Evolutionary conservation across 1,140 invertebrate genomes (phyloP), one percentile per base, ranked within the genome.

Genomic region (Drosophila asahinai): DNA sequence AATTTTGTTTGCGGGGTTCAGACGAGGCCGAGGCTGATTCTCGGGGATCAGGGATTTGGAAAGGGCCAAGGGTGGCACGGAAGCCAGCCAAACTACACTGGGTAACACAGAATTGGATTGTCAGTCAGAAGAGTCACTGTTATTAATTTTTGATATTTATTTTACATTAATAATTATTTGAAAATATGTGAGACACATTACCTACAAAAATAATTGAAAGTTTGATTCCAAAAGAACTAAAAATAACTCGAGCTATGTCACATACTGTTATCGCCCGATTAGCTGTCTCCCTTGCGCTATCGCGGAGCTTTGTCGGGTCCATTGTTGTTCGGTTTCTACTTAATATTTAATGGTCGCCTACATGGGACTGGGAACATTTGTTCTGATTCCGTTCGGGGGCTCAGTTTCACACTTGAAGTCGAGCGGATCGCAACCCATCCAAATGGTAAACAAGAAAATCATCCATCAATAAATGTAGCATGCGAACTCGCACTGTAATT

Each of bases 361-460:
- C 77, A 83, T 90, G 84, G 86, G 84, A 89, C 80, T 81, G 65
- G 72, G 58, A 84, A 72, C 78, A 89, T 81, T 87, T 89, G 84
- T 65, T 42, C 54, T 62, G 61, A 89, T 83, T 81, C 48, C 73
- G 38, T 72, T 64, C 51, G 49, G 49, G 63, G 63, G 48, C 62
- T 80, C 77, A 90, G 84, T 89, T 90, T 79, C 52, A 68, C 66
- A 81, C 62, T 73, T 76, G 81, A 81, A 84, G 81, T 79, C 78
- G 81, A 84, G 52, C 81, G 68, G 67, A 62, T 67, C 79, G 47
- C 77, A 59, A 42, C 73, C 38, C 27, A 55, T 58, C 27, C 27
- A 36, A 47, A 68, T 77, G 57, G 57, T 60, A 72, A 72, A 55
- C 40, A 57, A 27, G 30, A 59, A 80, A 62, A 57, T 48, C 33